Conservation (phyloP, 2,113 vertebrate genomes). For the Corythornis vintsioides region DNA sequence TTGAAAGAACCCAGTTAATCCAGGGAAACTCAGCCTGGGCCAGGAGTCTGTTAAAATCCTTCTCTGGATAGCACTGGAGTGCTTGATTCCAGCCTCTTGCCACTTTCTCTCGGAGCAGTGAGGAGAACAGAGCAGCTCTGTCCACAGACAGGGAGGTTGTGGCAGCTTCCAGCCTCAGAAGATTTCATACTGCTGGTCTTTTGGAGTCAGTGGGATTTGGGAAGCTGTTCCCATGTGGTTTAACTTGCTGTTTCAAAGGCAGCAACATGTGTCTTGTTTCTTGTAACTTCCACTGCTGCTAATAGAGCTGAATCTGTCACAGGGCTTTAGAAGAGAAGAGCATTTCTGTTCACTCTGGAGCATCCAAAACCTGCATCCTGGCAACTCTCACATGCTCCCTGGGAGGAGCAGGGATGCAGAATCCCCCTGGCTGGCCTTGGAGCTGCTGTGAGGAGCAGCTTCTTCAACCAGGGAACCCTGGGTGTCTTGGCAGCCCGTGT, state of each 20-base stretch:
- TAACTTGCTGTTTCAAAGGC: background rate
- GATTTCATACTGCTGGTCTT: background rate
- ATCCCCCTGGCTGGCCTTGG: background rate
- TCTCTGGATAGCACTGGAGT: background rate
- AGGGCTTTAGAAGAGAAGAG: background rate
- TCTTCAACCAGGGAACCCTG: background rate
- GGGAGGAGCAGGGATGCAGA: background rate
- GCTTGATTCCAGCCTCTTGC: background rate
- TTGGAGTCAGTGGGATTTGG: background rate
- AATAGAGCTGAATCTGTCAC: background rate
- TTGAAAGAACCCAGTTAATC: background rate
- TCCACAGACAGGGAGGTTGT: background rate
- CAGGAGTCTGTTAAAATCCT: background rate
- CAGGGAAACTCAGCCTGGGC: background rate
- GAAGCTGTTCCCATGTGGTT: background rate
- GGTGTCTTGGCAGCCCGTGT: background rate
- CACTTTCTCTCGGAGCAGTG: background rate
- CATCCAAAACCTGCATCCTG: background rate
- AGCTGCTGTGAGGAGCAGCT: background rate
- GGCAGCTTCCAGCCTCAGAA: background rate
- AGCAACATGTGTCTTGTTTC: background rate
- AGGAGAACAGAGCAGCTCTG: background rate
- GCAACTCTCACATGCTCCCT: background rate
- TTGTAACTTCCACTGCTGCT: background rate
- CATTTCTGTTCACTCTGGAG: background rate